phyloP scores from a whole-genome alignment of 2,797 vertebrate genomes.

The Valencia hispanica region DNA sequence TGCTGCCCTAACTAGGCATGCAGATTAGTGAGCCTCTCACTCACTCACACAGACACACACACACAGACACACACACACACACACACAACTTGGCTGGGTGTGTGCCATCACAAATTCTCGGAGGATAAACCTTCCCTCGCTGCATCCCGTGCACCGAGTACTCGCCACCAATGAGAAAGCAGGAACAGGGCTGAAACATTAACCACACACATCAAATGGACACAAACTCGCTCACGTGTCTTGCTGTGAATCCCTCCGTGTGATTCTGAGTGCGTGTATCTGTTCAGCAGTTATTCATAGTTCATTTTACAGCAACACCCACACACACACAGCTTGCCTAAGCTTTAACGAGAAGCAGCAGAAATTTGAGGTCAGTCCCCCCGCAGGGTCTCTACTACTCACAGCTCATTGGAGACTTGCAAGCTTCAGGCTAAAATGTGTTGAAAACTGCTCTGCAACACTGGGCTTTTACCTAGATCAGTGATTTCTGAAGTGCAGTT shows the following conservation, averaged over 20 bases:
- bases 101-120: slow-evolving; percentile 45
- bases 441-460: slow-evolving; percentile 22
- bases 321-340: slow-evolving; percentile 1
- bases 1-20: slow-evolving; percentile 58
- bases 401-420: slow-evolving; percentile 38
- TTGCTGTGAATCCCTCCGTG: neutral
- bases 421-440: slow-evolving; percentile 18
- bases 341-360: slow-evolving; percentile 35
- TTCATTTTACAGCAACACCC: slow-evolving; percentile 6
- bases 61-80: slow-evolving; percentile 19
- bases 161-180: slow-evolving; percentile 14
- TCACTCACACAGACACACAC: slow-evolving; percentile 11
- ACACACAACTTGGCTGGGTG: slow-evolving; percentile 38
- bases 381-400: slow-evolving; percentile 31
- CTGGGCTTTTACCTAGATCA: slow-evolving; percentile 11
- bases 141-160: slow-evolving; percentile 13
- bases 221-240: neutral
- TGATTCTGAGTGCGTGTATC: neutral
- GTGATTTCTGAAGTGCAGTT: neutral
- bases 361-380: slow-evolving; percentile 51
- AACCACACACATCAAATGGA: slow-evolving; percentile 4
- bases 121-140: slow-evolving; percentile 34
- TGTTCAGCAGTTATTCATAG: slow-evolving; percentile 44
- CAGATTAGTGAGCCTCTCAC: slow-evolving; percentile 56
- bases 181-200: slow-evolving; percentile 34